Base-by-base conservation (phyloP, 2,113 vertebrate species). In the Sclerurus mexicanus region DNA sequence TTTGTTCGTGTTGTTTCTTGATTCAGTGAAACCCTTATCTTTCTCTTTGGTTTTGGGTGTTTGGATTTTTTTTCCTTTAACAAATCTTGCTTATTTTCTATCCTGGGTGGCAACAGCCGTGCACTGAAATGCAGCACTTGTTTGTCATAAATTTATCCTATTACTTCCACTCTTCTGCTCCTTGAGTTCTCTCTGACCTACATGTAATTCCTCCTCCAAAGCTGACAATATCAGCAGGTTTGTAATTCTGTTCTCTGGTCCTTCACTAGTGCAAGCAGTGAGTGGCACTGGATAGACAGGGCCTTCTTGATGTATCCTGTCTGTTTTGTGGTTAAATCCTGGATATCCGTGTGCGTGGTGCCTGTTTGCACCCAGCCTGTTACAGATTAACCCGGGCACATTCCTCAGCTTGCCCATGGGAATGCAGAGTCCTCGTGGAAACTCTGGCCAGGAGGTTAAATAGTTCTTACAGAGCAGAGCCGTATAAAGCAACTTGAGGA, bases 321-420 rank as follows among this genome's bases (percentile, higher is more conserved):
- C 30, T 78, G 1, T 31, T 87, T 62, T 44, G 69, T 73, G 58
- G 69, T 33, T 55, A 73, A 40, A 47, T 53, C 83, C 7, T 10
- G 3, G 88, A 30, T 33, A 64, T 27, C 58, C 0, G 0, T 3
- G 0, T 3, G 6, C 14, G 3, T 27, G 46, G 60, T 60, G 25
- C 17, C 4, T 37, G 42, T 27, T 75, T 67, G 30, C 35, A 12
- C 17, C 40, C 74, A 68, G 78, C 46, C 40, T 18, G 28, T 24
- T 63, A 89, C 52, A 50, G 73, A 44, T 85, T 63, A 87, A 64
- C 39, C 30, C 6, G 0, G 42, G 56, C 3, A 0, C 60, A 8
- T 91, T 89, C 56, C 85, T 81, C 39, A 14, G 20, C 60, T 63
- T 27, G 42, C 47, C 55, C 28, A 0, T 66, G 73, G 73, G 76